Percentiles rank a stretch among this genome's conserved stretches.
Conservation (phyloP, 1,140 invertebrate species). For the Helicoverpa armigera region DNA sequence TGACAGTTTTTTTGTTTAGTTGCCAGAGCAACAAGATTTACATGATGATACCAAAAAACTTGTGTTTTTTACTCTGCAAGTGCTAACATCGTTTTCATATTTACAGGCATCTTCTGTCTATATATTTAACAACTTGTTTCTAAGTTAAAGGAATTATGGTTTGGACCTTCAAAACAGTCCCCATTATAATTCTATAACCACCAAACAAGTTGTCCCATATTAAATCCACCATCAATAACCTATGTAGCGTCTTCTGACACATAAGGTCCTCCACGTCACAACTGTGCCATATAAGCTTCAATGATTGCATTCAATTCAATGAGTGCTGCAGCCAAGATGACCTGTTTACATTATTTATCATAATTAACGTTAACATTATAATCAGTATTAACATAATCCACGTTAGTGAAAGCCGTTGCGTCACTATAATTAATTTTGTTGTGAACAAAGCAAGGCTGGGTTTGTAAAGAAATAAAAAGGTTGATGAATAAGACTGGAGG, state of each 20-base stretch:
- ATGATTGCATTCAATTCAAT: constrained; percentile 32
- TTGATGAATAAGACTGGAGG: background rate
- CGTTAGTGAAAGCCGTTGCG: constrained; percentile 26
- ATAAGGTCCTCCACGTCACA: constrained; percentile 2
- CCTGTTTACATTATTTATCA: constrained; percentile 41
- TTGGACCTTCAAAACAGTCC: too few species aligned
- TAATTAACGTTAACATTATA: constrained; percentile 19
- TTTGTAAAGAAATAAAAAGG: constrained; percentile 7
- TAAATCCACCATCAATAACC: background rate
- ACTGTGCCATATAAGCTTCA: background rate
- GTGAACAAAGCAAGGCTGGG: constrained; percentile 8
- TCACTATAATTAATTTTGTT: constrained; percentile 35
- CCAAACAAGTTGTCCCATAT: background rate
- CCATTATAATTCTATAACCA: too few species aligned
- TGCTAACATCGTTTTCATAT: too few species aligned
- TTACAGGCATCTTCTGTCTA: too few species aligned
- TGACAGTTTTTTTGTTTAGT: too few species aligned
- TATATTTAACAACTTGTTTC: too few species aligned
- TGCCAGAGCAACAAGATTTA: too few species aligned
- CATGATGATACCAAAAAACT: too few species aligned
- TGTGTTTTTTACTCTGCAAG: too few species aligned
- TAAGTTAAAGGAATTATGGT: too few species aligned
- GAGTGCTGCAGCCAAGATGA: constrained; percentile 6
- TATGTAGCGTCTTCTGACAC: background rate
- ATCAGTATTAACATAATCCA: background rate